phyloP scores from a whole-genome alignment of 2,888 invertebrate species.

The Euzophera pinguis region DNA sequence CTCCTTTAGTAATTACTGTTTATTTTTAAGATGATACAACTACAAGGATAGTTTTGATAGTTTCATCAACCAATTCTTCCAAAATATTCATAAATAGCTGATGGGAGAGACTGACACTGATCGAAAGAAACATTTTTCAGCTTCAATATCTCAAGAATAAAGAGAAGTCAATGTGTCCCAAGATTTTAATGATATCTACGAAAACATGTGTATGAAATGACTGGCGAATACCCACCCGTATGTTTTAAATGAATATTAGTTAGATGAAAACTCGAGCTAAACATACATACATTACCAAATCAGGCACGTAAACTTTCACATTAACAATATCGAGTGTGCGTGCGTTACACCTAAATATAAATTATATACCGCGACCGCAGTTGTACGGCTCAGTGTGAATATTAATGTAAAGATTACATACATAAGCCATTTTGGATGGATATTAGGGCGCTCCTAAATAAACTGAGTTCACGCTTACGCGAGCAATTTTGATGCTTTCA shows the following conservation, averaged over 20 bases:
- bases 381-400: constrained; percentile 29
- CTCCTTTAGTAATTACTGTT: constrained; percentile 13
- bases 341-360: constrained; percentile 23
- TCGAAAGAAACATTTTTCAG: too few species aligned
- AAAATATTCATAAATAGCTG: too few species aligned
- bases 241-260: not conserved
- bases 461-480: constrained; percentile 27
- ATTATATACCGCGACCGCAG: constrained; percentile 30
- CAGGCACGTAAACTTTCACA: constrained; percentile 11
- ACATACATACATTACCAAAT: constrained; percentile 16
- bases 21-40: not conserved
- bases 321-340: constrained; percentile 24
- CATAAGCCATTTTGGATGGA: constrained; percentile 19
- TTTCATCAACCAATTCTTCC: too few species aligned
- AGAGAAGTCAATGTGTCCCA: too few species aligned
- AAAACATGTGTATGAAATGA: too few species aligned
- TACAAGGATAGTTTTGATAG: too few species aligned
- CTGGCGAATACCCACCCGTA: too few species aligned
- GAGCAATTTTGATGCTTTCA: constrained; percentile 19
- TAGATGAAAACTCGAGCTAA: not conserved
- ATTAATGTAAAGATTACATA: constrained; percentile 35
- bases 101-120: too few species aligned
- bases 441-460: constrained; percentile 27
- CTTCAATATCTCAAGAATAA: too few species aligned
- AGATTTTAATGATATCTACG: too few species aligned